Evolutionary conservation across 1,140 invertebrate species (phyloP).

Genomic region (Phocides pigmalion): DNA sequence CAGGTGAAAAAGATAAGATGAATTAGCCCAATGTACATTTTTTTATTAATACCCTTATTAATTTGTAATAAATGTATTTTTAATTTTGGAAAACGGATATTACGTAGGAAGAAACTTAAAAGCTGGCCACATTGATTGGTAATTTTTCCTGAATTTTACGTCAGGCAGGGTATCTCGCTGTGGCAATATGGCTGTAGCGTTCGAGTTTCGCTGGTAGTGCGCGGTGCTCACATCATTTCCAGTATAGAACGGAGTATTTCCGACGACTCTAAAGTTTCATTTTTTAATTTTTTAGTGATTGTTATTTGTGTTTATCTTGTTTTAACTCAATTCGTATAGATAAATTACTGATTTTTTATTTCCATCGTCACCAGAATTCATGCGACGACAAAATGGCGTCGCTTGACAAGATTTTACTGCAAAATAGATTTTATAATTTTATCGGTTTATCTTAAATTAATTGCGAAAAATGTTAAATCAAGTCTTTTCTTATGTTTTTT

Average conservation of each 20-base stretch:
- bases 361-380: conserved; percentile 83
- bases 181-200: conserved; percentile 80
- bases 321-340: conserved; percentile 63
- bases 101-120: conserved; percentile 42
- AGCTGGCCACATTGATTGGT: conserved; percentile 47
- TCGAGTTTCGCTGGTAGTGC: conserved; percentile 80
- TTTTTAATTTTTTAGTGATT: conserved; percentile 78
- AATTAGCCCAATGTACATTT: too few relatives aligned
- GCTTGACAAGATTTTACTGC: conserved; percentile 81
- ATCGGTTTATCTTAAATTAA: conserved; percentile 60
- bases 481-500: conserved; percentile 58
- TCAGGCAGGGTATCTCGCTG: conserved; percentile 45
- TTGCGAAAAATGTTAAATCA: conserved; percentile 52
- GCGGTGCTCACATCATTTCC: conserved; percentile 75
- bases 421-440: conserved; percentile 78
- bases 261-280: conserved; percentile 73
- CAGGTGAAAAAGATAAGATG: too few relatives aligned
- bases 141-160: conserved; percentile 50
- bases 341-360: conserved; percentile 73
- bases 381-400: conserved; percentile 84
- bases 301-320: conserved; percentile 64
- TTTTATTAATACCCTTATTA: too few relatives aligned
- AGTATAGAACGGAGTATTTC: conserved; percentile 71
- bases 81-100: conserved; percentile 44
- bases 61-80: conserved; percentile 9